Evolutionary conservation across 2,888 invertebrate genomes (phyloP).

Genomic region (Oligia latruncula): DNA sequence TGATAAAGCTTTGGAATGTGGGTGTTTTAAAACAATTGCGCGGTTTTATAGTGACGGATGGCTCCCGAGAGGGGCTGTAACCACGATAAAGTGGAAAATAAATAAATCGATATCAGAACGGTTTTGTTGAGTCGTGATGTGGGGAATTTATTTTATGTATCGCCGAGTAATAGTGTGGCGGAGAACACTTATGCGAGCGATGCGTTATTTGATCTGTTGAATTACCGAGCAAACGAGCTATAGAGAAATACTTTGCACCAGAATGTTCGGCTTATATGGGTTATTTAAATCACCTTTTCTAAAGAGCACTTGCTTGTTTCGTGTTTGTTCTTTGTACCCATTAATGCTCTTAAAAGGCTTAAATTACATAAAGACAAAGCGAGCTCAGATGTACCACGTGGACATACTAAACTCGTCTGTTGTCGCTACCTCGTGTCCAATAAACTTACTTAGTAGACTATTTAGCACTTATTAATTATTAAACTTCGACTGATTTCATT

Average conservation of each 20-base stretch:
- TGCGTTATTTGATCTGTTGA: conserved; percentile 20
- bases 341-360: conserved; percentile 15
- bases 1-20: conserved; percentile 58
- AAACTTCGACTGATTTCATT: conserved; percentile 20
- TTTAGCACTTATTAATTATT: not conserved
- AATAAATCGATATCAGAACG: conserved; percentile 69
- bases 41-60: conserved; percentile 72
- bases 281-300: conserved; percentile 3
- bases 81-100: conserved; percentile 67
- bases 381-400: not conserved
- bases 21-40: conserved; percentile 65
- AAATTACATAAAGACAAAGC: conserved; percentile 17
- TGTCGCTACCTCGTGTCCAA: not conserved
- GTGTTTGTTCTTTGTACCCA: conserved; percentile 19
- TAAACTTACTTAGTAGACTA: conserved; percentile 12
- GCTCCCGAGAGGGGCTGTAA: conserved; percentile 67
- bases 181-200: conserved; percentile 20
- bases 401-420: not conserved
- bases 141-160: conserved; percentile 63
- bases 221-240: conserved; percentile 14
- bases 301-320: conserved; percentile 12
- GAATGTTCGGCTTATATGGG: not conserved
- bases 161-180: conserved; percentile 26
- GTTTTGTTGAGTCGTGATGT: conserved; percentile 58
- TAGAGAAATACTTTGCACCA: not conserved